phyloP scores from a whole-genome alignment of 2,797 vertebrate species.

The Sebastes diploproa region DNA sequence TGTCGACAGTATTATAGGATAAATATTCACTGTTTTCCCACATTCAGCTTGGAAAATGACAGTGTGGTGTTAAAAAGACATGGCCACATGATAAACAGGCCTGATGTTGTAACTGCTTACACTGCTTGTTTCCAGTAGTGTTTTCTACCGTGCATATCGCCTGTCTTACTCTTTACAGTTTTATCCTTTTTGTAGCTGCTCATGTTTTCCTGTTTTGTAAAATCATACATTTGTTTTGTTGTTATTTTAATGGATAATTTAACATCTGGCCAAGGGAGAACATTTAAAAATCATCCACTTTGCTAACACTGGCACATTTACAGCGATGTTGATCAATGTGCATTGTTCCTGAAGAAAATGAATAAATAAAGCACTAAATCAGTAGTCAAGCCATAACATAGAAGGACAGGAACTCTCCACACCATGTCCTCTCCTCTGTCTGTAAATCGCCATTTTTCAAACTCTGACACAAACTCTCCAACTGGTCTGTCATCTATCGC shows the following conservation, averaged over 20 bases:
- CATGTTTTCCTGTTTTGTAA: not conserved
- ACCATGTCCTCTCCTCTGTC: not conserved
- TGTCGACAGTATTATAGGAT: not conserved
- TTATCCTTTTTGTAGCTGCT: not conserved
- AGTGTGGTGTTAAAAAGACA: not conserved
- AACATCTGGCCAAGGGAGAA: not conserved
- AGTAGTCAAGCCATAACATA: not conserved
- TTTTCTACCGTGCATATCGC: not conserved
- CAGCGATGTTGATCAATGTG: not conserved
- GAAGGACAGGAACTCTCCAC: not conserved
- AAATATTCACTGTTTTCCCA: not conserved
- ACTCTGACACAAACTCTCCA: not conserved
- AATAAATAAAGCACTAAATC: not conserved
- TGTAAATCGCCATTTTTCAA: not conserved
- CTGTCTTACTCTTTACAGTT: not conserved
- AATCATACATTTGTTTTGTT: not conserved
- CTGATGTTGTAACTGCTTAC: not conserved
- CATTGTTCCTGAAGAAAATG: not conserved
- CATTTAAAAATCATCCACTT: not conserved
- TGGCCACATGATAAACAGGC: not conserved
- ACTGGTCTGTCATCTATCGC: not conserved
- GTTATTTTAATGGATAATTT: not conserved
- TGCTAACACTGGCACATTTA: not conserved
- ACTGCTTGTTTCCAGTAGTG: not conserved
- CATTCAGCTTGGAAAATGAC: not conserved